Percentiles rank a stretch among this genome's conserved stretches.
Evolutionary conservation across 2,888 invertebrate genomes (phyloP).

Genomic region (Aproaerema taeniolella): DNA sequence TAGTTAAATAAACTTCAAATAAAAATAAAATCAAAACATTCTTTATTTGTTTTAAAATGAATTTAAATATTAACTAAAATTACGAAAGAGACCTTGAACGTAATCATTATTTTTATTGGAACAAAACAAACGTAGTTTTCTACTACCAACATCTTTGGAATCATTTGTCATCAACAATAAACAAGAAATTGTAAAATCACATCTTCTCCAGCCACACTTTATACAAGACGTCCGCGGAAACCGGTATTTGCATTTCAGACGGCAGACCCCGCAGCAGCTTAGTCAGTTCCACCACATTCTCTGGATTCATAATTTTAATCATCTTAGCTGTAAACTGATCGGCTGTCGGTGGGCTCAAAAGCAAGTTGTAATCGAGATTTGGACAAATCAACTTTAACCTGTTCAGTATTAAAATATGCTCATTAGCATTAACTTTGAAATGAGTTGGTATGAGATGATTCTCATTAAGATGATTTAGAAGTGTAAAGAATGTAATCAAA

Average conservation of each 20-base stretch:
- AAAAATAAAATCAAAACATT: too few relatives aligned
- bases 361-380: constrained; percentile 71
- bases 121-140: too few relatives aligned
- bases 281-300: constrained; percentile 51
- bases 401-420: constrained; percentile 77
- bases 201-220: constrained; percentile 64
- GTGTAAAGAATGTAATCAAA: constrained; percentile 51
- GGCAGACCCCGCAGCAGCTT: constrained; percentile 63
- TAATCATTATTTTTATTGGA: too few relatives aligned
- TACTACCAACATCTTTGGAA: too few relatives aligned
- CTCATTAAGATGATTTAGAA: constrained; percentile 54
- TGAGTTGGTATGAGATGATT: constrained; percentile 38
- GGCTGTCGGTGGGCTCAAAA: constrained; percentile 45
- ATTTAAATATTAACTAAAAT: too few relatives aligned
- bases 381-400: constrained; percentile 69
- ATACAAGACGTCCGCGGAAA: constrained; percentile 47
- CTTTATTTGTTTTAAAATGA: too few relatives aligned
- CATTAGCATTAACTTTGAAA: constrained; percentile 62
- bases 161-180: too few relatives aligned
- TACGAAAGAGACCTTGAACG: too few relatives aligned
- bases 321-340: constrained; percentile 41
- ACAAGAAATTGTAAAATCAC: too few relatives aligned
- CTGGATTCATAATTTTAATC: constrained; percentile 41
- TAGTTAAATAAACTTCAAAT: too few relatives aligned
- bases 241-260: constrained; percentile 38